phyloP scores from a whole-genome alignment of 2,888 invertebrate genomes.

The Chymomyza procnemis region DNA sequence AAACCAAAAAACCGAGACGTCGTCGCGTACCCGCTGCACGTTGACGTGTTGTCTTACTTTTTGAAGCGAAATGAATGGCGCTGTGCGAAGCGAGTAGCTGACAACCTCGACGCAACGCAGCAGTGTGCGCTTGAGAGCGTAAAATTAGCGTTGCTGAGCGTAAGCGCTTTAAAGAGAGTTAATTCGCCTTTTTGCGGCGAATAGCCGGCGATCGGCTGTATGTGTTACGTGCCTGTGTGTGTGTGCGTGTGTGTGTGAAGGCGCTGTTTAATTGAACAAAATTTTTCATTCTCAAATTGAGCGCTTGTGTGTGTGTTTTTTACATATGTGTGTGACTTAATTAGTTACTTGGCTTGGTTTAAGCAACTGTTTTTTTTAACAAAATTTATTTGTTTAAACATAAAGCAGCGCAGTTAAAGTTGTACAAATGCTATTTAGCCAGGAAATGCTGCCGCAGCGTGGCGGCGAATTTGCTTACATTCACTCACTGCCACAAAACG shows the following conservation, averaged over 20 bases:
- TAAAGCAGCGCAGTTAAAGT: constrained; percentile 39
- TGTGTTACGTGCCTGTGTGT: not conserved
- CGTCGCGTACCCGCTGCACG: constrained; percentile 59
- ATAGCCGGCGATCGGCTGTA: not conserved
- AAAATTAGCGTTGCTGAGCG: not conserved
- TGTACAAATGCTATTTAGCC: constrained; percentile 63
- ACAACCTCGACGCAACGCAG: constrained; percentile 29
- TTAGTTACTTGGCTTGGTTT: constrained; percentile 6
- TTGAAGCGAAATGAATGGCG: constrained; percentile 73
- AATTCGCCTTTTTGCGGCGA: not conserved
- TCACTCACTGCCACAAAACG: constrained; percentile 2
- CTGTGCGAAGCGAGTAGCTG: constrained; percentile 48
- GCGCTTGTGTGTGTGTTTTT: constrained; percentile 22
- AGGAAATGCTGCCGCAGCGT: constrained; percentile 26
- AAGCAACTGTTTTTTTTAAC: not conserved
- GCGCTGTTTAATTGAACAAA: constrained; percentile 51
- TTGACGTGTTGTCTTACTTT: constrained; percentile 53
- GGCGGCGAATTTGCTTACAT: constrained; percentile 20
- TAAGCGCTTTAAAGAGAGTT: constrained; percentile 5
- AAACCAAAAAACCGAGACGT: not conserved
- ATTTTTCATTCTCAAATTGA: constrained; percentile 68
- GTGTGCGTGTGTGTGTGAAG: constrained; percentile 12
- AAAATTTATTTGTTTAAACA: constrained; percentile 4
- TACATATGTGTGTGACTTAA: constrained; percentile 33
- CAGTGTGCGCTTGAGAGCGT: not conserved